phyloP scores from a whole-genome alignment of 2,113 vertebrate genomes.

The Sardina pilchardus region DNA sequence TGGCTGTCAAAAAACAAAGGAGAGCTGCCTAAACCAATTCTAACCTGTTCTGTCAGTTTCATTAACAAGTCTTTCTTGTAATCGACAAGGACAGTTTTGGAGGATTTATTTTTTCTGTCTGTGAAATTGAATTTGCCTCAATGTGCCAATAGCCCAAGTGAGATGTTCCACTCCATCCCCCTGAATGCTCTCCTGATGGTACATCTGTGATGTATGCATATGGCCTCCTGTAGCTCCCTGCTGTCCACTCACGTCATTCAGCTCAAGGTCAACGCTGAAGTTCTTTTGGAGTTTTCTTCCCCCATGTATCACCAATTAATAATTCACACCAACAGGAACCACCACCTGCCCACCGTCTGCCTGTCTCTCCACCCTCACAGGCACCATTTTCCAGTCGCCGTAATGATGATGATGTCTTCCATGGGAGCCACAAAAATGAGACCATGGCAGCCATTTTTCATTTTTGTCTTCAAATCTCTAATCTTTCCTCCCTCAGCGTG shows the following conservation, averaged over 20 bases:
- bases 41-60: not conserved
- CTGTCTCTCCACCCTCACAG: not conserved
- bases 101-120: not conserved
- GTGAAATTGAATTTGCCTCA: not conserved
- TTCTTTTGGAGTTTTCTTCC: not conserved
- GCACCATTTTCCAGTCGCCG: too few relatives aligned
- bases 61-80: not conserved
- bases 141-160: too few relatives aligned
- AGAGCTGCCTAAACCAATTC: not conserved
- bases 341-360: not conserved
- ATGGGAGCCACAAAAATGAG: too few relatives aligned
- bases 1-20: not conserved
- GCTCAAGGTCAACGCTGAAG: slow-evolving; percentile 3
- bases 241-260: too few relatives aligned
- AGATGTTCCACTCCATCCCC: not conserved
- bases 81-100: not conserved
- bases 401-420: too few relatives aligned
- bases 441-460: too few relatives aligned
- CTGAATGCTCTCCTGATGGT: not conserved
- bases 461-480: not conserved
- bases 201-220: not conserved
- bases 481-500: not conserved
- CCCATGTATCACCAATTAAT: not conserved
- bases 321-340: not conserved
- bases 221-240: too few relatives aligned